A percentile compares a stretch with the other conserved stretches of the same genome.
Evolutionary conservation across 2,888 invertebrate species (phyloP).

Genomic region (Zeuzera pyrina): DNA sequence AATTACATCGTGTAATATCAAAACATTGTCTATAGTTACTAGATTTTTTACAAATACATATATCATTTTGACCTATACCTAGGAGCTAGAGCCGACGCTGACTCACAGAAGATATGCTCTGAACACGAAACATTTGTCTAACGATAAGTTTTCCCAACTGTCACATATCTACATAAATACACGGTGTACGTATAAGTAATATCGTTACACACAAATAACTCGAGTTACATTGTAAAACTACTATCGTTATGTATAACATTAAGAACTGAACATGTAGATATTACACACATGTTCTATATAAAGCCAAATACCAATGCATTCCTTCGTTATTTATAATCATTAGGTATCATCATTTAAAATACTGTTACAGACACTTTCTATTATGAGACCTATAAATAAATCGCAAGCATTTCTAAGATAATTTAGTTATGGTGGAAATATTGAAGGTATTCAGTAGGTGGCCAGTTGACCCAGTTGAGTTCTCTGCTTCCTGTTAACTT

Average conservation of each 20-base stretch:
- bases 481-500: too few species aligned
- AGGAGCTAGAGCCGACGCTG: conserved; percentile 32
- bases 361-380: conserved; percentile 14
- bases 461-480: too few species aligned
- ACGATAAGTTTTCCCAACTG: conserved; percentile 23
- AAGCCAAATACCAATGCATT: conserved; percentile 75
- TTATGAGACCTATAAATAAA: conserved; percentile 7
- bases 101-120: conserved; percentile 46
- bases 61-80: conserved; percentile 4
- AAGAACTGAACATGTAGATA: conserved; percentile 62
- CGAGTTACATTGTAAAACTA: conserved; percentile 33
- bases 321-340: conserved; percentile 62
- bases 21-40: too few species aligned
- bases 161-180: conserved; percentile 30
- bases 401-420: background rate
- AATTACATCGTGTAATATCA: too few species aligned
- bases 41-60: background rate
- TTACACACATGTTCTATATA: conserved; percentile 59
- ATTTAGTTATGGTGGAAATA: too few species aligned
- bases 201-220: conserved; percentile 19
- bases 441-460: too few species aligned
- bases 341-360: conserved; percentile 31
- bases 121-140: conserved; percentile 58
- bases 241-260: conserved; percentile 49
- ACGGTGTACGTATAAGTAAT: conserved; percentile 40